Percentiles rank a stretch among this genome's conserved stretches.
phyloP scores from a whole-genome alignment of 2,797 vertebrate species.

The Centroberyx gerrardi region DNA sequence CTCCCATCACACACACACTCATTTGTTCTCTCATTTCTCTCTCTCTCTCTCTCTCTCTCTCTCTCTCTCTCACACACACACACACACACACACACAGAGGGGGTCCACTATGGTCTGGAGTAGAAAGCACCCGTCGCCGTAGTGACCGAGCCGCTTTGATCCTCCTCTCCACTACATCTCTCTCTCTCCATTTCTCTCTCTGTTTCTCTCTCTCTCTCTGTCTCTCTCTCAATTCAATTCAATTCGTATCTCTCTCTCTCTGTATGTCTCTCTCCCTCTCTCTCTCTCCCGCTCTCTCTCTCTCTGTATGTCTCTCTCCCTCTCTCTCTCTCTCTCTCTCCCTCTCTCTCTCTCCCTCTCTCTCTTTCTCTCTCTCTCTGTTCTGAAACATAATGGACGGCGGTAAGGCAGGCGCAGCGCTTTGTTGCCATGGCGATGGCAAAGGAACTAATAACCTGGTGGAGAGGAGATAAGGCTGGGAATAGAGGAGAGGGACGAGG shows the following conservation, averaged over 20 bases:
- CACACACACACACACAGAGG: slow-evolving; percentile 31
- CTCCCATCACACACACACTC: slow-evolving; percentile 15
- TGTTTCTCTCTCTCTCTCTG: no score
- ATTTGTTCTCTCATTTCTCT: no score
- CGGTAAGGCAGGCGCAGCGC: slow-evolving; percentile 66
- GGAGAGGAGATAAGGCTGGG: slow-evolving; percentile 76
- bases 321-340: not conserved
- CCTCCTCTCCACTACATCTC: slow-evolving; percentile 41
- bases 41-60: not conserved
- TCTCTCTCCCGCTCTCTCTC: no score
- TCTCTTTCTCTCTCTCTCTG: slow-evolving; percentile 34
- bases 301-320: no score
- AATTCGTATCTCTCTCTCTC: no score
- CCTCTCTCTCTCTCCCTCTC: slow-evolving; percentile 6
- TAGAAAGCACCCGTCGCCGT: slow-evolving; percentile 51
- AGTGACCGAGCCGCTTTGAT: slow-evolving; percentile 66
- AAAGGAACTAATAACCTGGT: slow-evolving; percentile 86
- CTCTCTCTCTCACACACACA: slow-evolving; percentile 24
- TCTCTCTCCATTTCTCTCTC: slow-evolving; percentile 16
- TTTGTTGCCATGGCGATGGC: slow-evolving; percentile 85
- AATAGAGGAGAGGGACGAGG: slow-evolving; percentile 39
- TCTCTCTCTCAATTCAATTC: no score
- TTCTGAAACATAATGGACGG: slow-evolving; percentile 80
- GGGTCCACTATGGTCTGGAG: slow-evolving; percentile 55
- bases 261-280: no score